Conservation (phyloP, 2,888 invertebrate genomes). For the Tachina grossa region DNA sequence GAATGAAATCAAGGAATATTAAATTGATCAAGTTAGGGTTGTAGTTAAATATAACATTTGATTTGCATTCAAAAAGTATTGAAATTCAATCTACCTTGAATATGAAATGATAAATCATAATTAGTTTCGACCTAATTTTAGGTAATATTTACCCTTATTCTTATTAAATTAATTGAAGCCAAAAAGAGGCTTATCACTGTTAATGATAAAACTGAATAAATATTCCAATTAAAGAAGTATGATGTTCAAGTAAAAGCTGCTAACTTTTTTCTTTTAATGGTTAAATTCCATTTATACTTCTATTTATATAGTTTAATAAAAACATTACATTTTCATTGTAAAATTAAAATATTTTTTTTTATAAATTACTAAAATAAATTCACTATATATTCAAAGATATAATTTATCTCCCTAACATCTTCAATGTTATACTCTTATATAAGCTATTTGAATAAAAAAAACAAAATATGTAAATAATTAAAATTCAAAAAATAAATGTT, state of each 20-base stretch:
- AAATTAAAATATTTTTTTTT: conserved; percentile 83
- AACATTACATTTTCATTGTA: conserved; percentile 88
- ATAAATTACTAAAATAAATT: conserved; percentile 79
- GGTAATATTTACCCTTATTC: conserved; percentile 83
- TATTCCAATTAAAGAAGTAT: conserved; percentile 85
- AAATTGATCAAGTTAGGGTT: conserved; percentile 83
- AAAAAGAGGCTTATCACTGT: conserved; percentile 85
- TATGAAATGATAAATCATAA: conserved; percentile 83
- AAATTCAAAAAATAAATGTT: background rate
- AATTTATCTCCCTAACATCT: background rate
- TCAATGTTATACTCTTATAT: background rate
- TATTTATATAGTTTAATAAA: conserved; percentile 85
- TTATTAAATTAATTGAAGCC: conserved; percentile 79
- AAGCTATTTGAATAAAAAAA: background rate
- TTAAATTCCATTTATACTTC: conserved; percentile 76
- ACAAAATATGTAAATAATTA: background rate
- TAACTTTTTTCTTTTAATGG: conserved; percentile 85
- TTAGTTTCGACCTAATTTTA: conserved; percentile 84
- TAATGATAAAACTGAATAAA: conserved; percentile 75
- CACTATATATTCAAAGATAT: conserved; percentile 78
- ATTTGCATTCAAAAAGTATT: conserved; percentile 82
- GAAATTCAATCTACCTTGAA: conserved; percentile 81
- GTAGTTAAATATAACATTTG: conserved; percentile 77
- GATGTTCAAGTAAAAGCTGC: conserved; percentile 85
- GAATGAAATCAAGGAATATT: conserved; percentile 86